A percentile compares a stretch with the other conserved stretches of the same genome.
Evolutionary conservation across 2,797 vertebrate species (phyloP).

Genomic region (Galaxias olidus): DNA sequence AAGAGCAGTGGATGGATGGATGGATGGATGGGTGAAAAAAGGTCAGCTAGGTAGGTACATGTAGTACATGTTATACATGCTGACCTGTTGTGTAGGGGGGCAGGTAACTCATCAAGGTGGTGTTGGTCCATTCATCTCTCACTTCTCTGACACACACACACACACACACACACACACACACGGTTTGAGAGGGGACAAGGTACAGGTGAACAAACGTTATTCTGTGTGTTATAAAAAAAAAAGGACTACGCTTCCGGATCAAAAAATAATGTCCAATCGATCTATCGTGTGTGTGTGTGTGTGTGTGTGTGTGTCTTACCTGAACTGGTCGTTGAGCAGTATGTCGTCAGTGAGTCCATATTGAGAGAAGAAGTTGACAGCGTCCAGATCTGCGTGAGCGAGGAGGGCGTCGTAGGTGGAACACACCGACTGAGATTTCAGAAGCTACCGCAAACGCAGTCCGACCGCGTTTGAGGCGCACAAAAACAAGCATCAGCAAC

Average conservation of each 20-base stretch:
- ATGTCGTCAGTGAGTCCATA: slow-evolving; percentile 35
- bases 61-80: not conserved
- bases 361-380: slow-evolving; percentile 40
- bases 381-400: slow-evolving; percentile 30
- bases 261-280: not conserved
- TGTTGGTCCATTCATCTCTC: slow-evolving; percentile 47
- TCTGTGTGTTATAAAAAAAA: too few species aligned
- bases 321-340: slow-evolving; percentile 48
- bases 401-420: slow-evolving; percentile 33
- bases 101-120: slow-evolving; percentile 53
- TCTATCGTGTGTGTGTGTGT: not conserved
- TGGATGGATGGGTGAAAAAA: not conserved
- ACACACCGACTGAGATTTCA: slow-evolving; percentile 37
- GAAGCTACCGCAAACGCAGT: slow-evolving; percentile 25
- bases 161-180: not conserved
- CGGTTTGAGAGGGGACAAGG: too few species aligned
- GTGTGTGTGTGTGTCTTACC: slow-evolving; percentile 13
- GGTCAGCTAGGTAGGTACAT: not conserved
- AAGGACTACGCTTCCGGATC: too few species aligned
- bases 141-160: slow-evolving; percentile 35
- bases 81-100: slow-evolving; percentile 44
- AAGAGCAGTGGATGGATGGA: not conserved
- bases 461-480: not conserved
- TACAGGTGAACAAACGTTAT: too few species aligned
- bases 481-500: not conserved